These are phyloP conservation scores for Rugalucina vietnamica DNA, from an alignment of 2,888 invertebrate genomes.

Conservation along the genomic window DNA sequence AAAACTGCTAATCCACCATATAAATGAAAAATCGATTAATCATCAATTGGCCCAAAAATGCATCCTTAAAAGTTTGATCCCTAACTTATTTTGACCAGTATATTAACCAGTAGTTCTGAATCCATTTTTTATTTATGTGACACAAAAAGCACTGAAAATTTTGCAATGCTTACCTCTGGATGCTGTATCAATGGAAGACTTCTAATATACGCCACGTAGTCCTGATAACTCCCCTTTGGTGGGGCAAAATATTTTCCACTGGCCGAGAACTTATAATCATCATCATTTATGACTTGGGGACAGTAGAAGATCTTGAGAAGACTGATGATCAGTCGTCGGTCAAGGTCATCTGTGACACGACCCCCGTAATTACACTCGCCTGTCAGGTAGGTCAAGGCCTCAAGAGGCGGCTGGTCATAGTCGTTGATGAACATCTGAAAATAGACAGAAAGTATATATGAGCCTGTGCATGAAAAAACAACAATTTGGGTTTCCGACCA, in stretches of 20 bases:
- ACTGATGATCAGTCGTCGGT: conserved; percentile 81
- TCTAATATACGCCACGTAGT: conserved; percentile 81
- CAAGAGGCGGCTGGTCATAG: conserved; percentile 82
- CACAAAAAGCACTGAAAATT: neutral
- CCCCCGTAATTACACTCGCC: conserved; percentile 84
- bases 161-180: conserved; percentile 78
- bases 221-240: conserved; percentile 77
- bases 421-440: conserved; percentile 84
- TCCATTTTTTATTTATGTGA: too few relatives aligned
- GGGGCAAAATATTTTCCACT: conserved; percentile 81
- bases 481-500: too few relatives aligned
- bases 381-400: conserved; percentile 82
- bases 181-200: conserved; percentile 81
- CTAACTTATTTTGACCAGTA: too few relatives aligned
- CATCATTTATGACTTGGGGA: conserved; percentile 73
- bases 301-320: conserved; percentile 81
- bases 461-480: too few relatives aligned
- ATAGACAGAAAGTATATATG: neutral
- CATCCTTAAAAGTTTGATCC: too few relatives aligned
- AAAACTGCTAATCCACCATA: too few relatives aligned
- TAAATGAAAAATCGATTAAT: too few relatives aligned
- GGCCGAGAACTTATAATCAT: conserved; percentile 78
- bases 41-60: too few relatives aligned
- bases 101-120: too few relatives aligned
- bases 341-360: conserved; percentile 83